These are phyloP conservation scores for Allobates femoralis DNA, from an alignment of 2,797 vertebrate genomes.

Conservation along the genomic window DNA sequence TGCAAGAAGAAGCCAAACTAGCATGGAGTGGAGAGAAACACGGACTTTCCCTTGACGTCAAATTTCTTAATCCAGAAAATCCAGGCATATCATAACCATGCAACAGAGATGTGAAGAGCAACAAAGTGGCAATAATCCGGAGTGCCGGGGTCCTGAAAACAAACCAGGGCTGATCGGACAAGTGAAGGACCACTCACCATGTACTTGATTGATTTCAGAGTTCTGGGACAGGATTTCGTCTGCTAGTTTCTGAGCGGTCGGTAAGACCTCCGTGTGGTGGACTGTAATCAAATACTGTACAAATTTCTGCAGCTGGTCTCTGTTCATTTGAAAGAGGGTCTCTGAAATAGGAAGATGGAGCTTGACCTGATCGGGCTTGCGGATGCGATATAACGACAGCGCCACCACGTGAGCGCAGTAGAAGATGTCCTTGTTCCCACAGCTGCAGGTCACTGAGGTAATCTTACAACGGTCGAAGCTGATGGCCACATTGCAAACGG, in stretches of 20 bases:
- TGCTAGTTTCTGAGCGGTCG: conserved; percentile 95
- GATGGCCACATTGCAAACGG: conserved; percentile 96
- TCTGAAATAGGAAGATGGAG: conserved; percentile 99
- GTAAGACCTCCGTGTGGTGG: conserved; percentile 98
- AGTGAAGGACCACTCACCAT: conserved; percentile 82
- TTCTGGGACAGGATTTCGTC: conserved; percentile 98
- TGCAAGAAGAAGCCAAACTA: no score
- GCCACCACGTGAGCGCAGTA: conserved; percentile 98
- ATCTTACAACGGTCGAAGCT: conserved; percentile 99
- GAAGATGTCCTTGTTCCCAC: conserved; percentile 99
- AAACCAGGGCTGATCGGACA: background rate
- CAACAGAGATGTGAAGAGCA: background rate
- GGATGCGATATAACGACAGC: conserved; percentile 95
- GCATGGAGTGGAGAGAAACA: no score
- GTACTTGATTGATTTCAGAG: conserved; percentile 99
- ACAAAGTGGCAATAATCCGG: background rate
- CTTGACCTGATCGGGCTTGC: conserved; percentile 97
- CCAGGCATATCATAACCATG: background rate
- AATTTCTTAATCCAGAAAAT: conserved; percentile 10
- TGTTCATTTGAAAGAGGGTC: conserved; percentile 98
- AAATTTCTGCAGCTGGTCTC: conserved; percentile 98
- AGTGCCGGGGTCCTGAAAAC: background rate
- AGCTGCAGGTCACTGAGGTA: conserved; percentile 97
- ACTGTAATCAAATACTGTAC: conserved; percentile 99
- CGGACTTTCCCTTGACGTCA: background rate